Percentiles rank a stretch among this genome's conserved stretches.
Evolutionary conservation across 2,797 vertebrate genomes (phyloP).

Genomic region (Paratrypauchen microcephalus): DNA sequence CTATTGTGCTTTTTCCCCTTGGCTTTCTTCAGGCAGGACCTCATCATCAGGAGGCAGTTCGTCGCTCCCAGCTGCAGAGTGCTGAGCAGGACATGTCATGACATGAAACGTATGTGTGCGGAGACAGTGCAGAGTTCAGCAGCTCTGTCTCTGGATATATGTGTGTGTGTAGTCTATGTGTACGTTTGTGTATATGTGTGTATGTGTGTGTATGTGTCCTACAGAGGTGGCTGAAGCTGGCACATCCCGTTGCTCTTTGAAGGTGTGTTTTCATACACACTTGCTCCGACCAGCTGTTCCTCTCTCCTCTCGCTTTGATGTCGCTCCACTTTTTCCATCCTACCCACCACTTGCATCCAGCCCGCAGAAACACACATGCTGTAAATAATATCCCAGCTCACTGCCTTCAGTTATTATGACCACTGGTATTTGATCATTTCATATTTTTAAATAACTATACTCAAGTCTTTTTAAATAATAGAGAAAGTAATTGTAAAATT

Average conservation of each 20-base stretch:
- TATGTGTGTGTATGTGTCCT: constrained; percentile 19
- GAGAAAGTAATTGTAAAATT: neutral
- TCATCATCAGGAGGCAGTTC: constrained; percentile 29
- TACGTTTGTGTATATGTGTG: too few relatives aligned
- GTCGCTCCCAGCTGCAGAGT: constrained; percentile 44
- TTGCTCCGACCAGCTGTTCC: constrained; percentile 69
- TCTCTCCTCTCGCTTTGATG: constrained; percentile 64
- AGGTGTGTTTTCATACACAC: constrained; percentile 51
- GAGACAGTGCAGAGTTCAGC: constrained; percentile 14
- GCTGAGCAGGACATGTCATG: constrained; percentile 46
- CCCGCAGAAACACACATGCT: constrained; percentile 6
- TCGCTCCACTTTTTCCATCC: constrained; percentile 52
- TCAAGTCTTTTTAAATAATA: neutral
- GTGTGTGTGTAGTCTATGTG: neutral
- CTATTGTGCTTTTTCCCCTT: neutral
- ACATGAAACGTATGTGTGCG: constrained; percentile 27
- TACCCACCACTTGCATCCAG: constrained; percentile 23
- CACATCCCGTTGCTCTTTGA: constrained; percentile 64
- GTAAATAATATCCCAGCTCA: constrained; percentile 10
- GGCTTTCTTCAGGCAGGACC: constrained; percentile 1
- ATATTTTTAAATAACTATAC: constrained; percentile 4
- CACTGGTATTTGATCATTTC: constrained; percentile 2
- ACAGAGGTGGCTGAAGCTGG: constrained; percentile 50
- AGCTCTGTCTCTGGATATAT: neutral
- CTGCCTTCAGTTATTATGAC: neutral